These are phyloP conservation scores for Alectoris magna DNA, from an alignment of 2,797 vertebrate genomes.

Conservation along the genomic window DNA sequence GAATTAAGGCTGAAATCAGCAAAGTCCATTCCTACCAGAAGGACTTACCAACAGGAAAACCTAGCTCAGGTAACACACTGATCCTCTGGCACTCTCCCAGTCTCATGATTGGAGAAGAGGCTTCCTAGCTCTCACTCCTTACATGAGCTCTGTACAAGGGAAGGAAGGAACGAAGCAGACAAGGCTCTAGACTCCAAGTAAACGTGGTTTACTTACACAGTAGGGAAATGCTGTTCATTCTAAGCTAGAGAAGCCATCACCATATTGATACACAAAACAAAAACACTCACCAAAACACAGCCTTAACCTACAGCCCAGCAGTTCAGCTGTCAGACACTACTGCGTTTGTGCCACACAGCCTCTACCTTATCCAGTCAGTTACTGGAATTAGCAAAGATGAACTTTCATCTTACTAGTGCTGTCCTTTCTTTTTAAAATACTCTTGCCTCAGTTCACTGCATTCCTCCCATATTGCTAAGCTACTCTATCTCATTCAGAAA, in stretches of 20 bases:
- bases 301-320: neutral
- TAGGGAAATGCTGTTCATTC: neutral
- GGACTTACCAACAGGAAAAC: neutral
- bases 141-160: fast-evolving
- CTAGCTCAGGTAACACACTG: neutral
- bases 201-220: neutral
- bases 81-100: neutral
- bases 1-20: neutral
- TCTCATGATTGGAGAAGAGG: neutral
- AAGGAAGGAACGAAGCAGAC: conserved; percentile 8
- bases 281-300: neutral
- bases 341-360: neutral
- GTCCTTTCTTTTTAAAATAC: neutral
- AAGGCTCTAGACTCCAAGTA: neutral
- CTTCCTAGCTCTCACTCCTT: neutral
- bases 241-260: neutral
- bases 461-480: neutral
- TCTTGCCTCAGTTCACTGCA: neutral
- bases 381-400: neutral
- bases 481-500: neutral
- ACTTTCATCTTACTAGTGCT: neutral
- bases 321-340: neutral
- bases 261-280: neutral
- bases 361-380: neutral
- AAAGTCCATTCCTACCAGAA: neutral